A percentile compares a stretch with the other conserved stretches of the same genome.
Evolutionary conservation across 2,888 invertebrate species (phyloP).

Genomic region (Drosophila anceps): DNA sequence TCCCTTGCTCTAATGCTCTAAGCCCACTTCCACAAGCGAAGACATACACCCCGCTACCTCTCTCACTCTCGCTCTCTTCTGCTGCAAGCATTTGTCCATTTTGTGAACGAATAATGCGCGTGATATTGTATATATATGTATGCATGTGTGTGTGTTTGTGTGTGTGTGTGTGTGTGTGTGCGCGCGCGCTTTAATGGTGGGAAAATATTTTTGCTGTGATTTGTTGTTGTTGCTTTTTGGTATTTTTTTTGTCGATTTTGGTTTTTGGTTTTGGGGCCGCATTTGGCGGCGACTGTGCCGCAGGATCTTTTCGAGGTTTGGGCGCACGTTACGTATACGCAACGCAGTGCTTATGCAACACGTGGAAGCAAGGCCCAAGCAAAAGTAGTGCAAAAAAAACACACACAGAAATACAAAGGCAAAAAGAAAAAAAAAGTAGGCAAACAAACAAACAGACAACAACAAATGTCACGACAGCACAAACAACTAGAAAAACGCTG

Average conservation of each 20-base stretch:
- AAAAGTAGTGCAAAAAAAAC: conserved; percentile 31
- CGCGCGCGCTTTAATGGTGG: conserved; percentile 72
- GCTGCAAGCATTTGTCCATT: conserved; percentile 57
- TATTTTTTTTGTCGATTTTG: conserved; percentile 28
- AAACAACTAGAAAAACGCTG: conserved; percentile 37
- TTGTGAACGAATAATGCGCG: conserved; percentile 63
- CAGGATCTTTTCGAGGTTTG: conserved; percentile 46
- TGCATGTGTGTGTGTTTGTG: conserved; percentile 46
- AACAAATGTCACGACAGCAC: conserved; percentile 70
- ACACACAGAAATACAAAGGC: conserved; percentile 3
- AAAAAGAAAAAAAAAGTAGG: conserved; percentile 4
- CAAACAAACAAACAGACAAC: conserved; percentile 24
- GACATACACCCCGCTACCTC: background rate
- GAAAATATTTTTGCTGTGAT: conserved; percentile 70
- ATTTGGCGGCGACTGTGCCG: conserved; percentile 44
- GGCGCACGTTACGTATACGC: conserved; percentile 57
- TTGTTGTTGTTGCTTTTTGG: conserved; percentile 20
- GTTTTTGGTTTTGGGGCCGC: conserved; percentile 34
- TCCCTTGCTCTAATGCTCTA: background rate
- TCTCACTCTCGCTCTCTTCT: background rate
- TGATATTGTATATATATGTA: conserved; percentile 59
- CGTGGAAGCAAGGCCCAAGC: conserved; percentile 39
- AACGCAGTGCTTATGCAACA: conserved; percentile 52
- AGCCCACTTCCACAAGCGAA: background rate
- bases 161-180: conserved; percentile 27